Evolutionary conservation across 2,888 invertebrate species (phyloP), one percentile per base, ranked within the genome.

Genomic region (Himalopsyche tibetana): DNA sequence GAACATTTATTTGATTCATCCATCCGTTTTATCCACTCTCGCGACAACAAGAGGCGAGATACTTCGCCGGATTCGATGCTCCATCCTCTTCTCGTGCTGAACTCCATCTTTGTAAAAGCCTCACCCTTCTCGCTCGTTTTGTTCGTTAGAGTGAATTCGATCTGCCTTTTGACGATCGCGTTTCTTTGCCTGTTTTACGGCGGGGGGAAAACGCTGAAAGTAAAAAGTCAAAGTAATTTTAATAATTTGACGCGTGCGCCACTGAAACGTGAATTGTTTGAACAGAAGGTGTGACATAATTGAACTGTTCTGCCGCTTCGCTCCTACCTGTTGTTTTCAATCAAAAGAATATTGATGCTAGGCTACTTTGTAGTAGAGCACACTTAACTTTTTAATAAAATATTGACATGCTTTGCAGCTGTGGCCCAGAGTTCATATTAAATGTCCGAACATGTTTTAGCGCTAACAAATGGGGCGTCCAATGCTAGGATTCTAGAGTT

Each of bases 1-100:
- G 85, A 85, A 85, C 86, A 86, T 86, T 88, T 85, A 88, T 88
- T 86, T 85, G 88, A 88, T 88, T 85, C 88, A 88, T 88, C 88
- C 88, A 88, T 85, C 88, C 88, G 86, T 88, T 88, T 88, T 86
- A 88, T 88, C 86, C 88, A 84, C 85, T 86, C 83, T 84, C 84
- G 63, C 84, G 87, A 85, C 83, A 87, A 87, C 84, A 85, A 87
- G 87, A 82, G 85, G 80, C 36, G 69, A 83, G 87, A 63, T 9
- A 55, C 81, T 80, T 45, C 28, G n/a, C 80, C 45, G 80, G 82
- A 51, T 82, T 28, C 74, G 74, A 74, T 74, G 28, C 55, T 82
- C 79, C 63, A 38, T 85, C 79, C 55, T 45, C 11, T 12, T 82
- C 45, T 80, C 79, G 55, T 82, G 55, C 80, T 11, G 40, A 11